Evolutionary conservation across 1,140 invertebrate species (phyloP).

Genomic region (Oedothorax gibbosus): DNA sequence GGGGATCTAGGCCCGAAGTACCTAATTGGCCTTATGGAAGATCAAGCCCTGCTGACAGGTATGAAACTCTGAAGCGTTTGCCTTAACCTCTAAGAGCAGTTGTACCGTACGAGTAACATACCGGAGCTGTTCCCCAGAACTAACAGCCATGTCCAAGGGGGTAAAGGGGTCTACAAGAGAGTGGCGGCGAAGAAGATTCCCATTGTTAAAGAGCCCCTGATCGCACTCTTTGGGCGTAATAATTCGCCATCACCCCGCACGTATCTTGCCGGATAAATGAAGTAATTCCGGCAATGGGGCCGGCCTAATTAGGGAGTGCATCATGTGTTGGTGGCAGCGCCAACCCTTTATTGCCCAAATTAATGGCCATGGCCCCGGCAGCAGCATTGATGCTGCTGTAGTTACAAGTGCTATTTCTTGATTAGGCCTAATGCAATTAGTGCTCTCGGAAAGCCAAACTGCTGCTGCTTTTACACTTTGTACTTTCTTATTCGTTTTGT

Average conservation of each 20-base stretch:
- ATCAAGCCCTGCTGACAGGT: too few relatives aligned
- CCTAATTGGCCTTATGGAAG: too few relatives aligned
- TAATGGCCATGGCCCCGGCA: constrained; percentile 45
- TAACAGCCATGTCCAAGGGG: too few relatives aligned
- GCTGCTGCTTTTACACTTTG: constrained; percentile 50
- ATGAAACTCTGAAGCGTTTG: too few relatives aligned
- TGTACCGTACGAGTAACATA: too few relatives aligned
- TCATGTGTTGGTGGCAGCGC: constrained; percentile 54
- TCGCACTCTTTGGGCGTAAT: constrained; percentile 50
- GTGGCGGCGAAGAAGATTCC: constrained; percentile 5
- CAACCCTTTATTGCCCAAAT: constrained; percentile 60
- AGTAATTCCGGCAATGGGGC: constrained; percentile 56
- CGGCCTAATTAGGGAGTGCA: constrained; percentile 55
- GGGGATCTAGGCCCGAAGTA: too few relatives aligned
- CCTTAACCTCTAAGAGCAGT: too few relatives aligned
- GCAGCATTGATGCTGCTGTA: constrained; percentile 50
- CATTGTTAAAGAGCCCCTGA: constrained; percentile 23
- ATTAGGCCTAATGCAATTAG: constrained; percentile 60
- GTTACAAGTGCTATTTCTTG: constrained; percentile 60
- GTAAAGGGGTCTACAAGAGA: neutral
- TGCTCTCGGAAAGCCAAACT: constrained; percentile 55
- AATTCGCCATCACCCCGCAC: constrained; percentile 54
- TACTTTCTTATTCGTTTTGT: constrained; percentile 38
- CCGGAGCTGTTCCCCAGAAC: too few relatives aligned
- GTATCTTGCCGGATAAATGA: constrained; percentile 53